These are phyloP conservation scores for Peribatodes rhomboidaria DNA, from an alignment of 2,888 invertebrate genomes.

Conservation along the genomic window DNA sequence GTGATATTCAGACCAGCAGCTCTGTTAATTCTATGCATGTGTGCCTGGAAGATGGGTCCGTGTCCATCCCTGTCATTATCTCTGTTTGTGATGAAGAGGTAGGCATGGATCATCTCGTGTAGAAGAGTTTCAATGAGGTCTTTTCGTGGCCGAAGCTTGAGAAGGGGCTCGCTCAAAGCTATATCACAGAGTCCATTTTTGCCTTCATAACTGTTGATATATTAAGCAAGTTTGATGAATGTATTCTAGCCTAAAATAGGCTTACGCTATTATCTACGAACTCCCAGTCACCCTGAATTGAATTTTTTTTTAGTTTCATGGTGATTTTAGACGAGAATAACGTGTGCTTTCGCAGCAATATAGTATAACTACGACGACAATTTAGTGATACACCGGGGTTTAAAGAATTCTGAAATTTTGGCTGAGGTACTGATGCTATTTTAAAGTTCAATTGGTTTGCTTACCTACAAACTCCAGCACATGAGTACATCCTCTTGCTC, in stretches of 20 bases:
- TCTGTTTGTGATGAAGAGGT: constrained; percentile 94
- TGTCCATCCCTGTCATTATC: constrained; percentile 97
- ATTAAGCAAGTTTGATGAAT: neutral
- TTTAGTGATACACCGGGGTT: too few relatives aligned
- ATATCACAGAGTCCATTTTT: constrained; percentile 92
- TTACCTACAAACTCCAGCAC: constrained; percentile 87
- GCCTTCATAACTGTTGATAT: constrained; percentile 88
- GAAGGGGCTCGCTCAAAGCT: constrained; percentile 95
- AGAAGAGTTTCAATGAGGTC: constrained; percentile 98
- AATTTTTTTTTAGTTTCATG: too few relatives aligned
- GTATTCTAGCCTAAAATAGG: too few relatives aligned
- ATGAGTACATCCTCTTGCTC: constrained; percentile 96
- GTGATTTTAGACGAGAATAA: too few relatives aligned
- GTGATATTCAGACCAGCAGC: constrained; percentile 95
- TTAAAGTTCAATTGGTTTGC: constrained; percentile 41
- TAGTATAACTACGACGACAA: too few relatives aligned
- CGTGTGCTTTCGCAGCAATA: too few relatives aligned
- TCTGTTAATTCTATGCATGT: constrained; percentile 97
- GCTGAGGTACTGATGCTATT: neutral
- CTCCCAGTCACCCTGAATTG: too few relatives aligned
- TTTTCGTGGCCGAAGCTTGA: constrained; percentile 96
- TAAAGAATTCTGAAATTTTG: too few relatives aligned
- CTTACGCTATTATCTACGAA: too few relatives aligned
- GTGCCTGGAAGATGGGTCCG: constrained; percentile 96
- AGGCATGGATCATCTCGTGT: constrained; percentile 99